Evolutionary conservation across 2,113 vertebrate species (phyloP).

Genomic region (Silurus asotus): DNA sequence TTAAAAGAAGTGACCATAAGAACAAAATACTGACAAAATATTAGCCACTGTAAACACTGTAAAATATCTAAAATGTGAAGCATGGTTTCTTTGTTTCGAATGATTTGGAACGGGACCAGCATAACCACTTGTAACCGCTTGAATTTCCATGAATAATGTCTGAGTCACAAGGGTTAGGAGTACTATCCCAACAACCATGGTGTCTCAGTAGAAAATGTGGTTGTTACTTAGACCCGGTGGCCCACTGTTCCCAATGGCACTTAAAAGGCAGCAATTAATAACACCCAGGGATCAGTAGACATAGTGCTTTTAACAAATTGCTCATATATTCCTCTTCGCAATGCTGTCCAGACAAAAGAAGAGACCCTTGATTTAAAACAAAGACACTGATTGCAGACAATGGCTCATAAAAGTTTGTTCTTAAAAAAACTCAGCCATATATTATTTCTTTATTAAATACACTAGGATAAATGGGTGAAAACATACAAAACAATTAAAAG

Average conservation of each 20-base stretch:
- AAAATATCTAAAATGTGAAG: not conserved
- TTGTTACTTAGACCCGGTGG: constrained; percentile 77
- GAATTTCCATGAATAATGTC: not conserved
- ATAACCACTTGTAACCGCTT: not conserved
- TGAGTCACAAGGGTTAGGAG: not conserved
- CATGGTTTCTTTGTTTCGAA: not conserved
- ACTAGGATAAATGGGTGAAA: not conserved
- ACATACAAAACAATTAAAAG: not conserved
- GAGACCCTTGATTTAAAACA: constrained; percentile 56
- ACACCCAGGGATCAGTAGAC: constrained; percentile 80
- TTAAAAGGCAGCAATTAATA: constrained; percentile 87
- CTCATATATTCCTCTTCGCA: constrained; percentile 70
- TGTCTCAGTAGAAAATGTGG: constrained; percentile 73
- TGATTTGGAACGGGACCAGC: not conserved
- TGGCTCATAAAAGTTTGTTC: constrained; percentile 55
- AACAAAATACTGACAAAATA: not conserved
- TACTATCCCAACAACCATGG: not conserved
- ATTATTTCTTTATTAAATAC: not conserved
- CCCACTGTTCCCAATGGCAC: constrained; percentile 81
- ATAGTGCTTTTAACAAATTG: constrained; percentile 81
- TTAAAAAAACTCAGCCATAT: not conserved
- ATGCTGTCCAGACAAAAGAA: constrained; percentile 53
- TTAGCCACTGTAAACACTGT: not conserved
- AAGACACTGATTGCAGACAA: constrained; percentile 50
- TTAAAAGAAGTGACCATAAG: not conserved